Conservation (phyloP, 2,113 vertebrate genomes). For the Toxotes jaculatrix region DNA sequence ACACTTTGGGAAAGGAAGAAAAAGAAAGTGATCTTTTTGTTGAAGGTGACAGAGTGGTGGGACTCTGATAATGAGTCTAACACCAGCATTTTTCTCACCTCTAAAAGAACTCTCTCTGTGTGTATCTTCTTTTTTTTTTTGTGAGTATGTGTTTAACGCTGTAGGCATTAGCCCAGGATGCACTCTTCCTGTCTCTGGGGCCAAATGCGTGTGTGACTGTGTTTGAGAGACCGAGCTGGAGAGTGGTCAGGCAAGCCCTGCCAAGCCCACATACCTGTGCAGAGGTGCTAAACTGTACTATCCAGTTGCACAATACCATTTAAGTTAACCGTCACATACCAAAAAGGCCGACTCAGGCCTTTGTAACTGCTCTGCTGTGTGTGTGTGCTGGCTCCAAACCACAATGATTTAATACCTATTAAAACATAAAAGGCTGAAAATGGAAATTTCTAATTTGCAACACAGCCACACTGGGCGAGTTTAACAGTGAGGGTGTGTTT, state of each 20-base stretch:
- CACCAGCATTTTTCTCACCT: slow-evolving; percentile 5
- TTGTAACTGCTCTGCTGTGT: slow-evolving; percentile 7
- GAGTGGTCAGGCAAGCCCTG: slow-evolving; percentile 59
- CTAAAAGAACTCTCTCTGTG: not conserved
- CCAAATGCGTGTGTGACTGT: not conserved
- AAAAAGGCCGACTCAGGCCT: slow-evolving; percentile 53
- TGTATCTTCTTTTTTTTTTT: not conserved
- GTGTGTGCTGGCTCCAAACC: slow-evolving; percentile 4
- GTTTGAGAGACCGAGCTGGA: not conserved
- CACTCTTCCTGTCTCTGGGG: slow-evolving; percentile 6
- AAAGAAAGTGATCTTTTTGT: slow-evolving; percentile 14
- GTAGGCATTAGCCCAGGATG: slow-evolving; percentile 6
- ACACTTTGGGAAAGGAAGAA: slow-evolving; percentile 14
- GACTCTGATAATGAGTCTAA: slow-evolving; percentile 4
- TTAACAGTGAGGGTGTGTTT: slow-evolving; percentile 13
- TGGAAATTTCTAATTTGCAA: slow-evolving; percentile 26
- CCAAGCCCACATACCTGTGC: slow-evolving; percentile 76
- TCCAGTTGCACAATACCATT: slow-evolving; percentile 68
- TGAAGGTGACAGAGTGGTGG: not conserved
- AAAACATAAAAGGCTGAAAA: not conserved
- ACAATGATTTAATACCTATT: slow-evolving; percentile 33
- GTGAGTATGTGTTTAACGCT: slow-evolving; percentile 3
- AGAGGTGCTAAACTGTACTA: slow-evolving; percentile 60
- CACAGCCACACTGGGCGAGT: not conserved
- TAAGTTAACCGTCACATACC: slow-evolving; percentile 62